Percentiles rank a stretch among this genome's conserved stretches.
Conservation (phyloP, 2,797 vertebrate species). For the Cuniculus paca region DNA sequence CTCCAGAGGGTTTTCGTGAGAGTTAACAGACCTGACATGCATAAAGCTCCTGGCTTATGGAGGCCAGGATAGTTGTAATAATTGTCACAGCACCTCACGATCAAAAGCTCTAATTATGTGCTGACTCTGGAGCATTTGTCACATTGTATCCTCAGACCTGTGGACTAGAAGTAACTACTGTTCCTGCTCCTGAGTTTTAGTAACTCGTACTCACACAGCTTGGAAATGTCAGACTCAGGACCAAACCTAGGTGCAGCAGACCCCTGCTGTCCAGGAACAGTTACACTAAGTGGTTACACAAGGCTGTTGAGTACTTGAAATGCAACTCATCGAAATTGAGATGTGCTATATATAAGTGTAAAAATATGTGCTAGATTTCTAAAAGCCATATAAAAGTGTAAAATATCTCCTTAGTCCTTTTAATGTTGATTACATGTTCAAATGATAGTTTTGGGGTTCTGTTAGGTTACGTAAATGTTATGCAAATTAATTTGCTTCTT, state of each 20-base stretch:
- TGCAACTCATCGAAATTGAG: not conserved
- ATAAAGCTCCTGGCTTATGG: not conserved
- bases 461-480: not conserved
- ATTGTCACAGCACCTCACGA: not conserved
- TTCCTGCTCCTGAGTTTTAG: not conserved
- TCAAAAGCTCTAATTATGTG: not conserved
- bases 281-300: not conserved
- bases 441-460: constrained; percentile 28
- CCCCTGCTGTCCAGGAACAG: not conserved
- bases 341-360: not conserved
- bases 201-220: not conserved
- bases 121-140: not conserved
- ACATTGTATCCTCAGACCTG: not conserved
- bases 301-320: not conserved
- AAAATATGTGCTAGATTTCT: not conserved
- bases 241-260: no score
- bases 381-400: not conserved
- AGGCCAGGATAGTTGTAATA: not conserved
- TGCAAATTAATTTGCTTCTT: constrained; percentile 2
- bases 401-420: not conserved
- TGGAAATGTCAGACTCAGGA: not conserved
- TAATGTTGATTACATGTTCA: not conserved
- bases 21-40: not conserved
- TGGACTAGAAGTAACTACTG: not conserved
- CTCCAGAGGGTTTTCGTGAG: constrained; percentile 26